Evolutionary conservation across 1,140 invertebrate species (phyloP), one percentile per base, ranked within the genome.

Genomic region (Calliopsis andreniformis): DNA sequence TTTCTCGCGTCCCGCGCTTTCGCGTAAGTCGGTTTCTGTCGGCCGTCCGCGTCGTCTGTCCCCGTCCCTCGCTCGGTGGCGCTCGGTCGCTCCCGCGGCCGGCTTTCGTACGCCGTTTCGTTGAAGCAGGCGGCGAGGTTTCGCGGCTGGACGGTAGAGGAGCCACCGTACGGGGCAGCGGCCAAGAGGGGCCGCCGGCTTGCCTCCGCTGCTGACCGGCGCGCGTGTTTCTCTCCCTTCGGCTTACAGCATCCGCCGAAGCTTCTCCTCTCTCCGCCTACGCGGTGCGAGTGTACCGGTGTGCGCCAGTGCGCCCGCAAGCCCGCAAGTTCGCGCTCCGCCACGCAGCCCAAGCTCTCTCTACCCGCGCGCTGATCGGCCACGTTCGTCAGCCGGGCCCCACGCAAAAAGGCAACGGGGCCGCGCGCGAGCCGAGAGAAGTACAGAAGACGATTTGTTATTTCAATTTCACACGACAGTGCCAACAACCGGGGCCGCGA

Each of bases 321-420:
- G 90, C 91, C 90, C 90, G 91, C 91, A 92, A 92, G 91, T 91
- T 92, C 91, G 90, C 90, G 90, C 89, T 90, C 91, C 89, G 88
- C 89, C 86, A 87, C 87, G 89, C 89, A 86, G 83, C 81, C 76
- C 59, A 86, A 85, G 85, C 81, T 82, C 83, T 82, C 83, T 87
- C 78, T 86, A 84, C 77, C 84, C 84, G 85, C 75, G 83, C 76
- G 83, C 82, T 80, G 78, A 75, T 84, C 82, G 78, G 83, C 78
- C 83, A 85, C 83, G 83, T 85, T 85, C 82, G 78, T 84, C 78
- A 75, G 80, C 71, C 78, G 72, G 82, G 82, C 78, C 76, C 81
- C 82, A 79, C 77, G 81, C 70, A 83, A 83, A 83, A 79, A 83
- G 80, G 77, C 82, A 83, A 59, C 82, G 80, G 82, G 82, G 82